Evolutionary conservation across 1,140 invertebrate genomes (phyloP), one percentile per base, ranked within the genome.

Genomic region (Drosophila tropicalis): DNA sequence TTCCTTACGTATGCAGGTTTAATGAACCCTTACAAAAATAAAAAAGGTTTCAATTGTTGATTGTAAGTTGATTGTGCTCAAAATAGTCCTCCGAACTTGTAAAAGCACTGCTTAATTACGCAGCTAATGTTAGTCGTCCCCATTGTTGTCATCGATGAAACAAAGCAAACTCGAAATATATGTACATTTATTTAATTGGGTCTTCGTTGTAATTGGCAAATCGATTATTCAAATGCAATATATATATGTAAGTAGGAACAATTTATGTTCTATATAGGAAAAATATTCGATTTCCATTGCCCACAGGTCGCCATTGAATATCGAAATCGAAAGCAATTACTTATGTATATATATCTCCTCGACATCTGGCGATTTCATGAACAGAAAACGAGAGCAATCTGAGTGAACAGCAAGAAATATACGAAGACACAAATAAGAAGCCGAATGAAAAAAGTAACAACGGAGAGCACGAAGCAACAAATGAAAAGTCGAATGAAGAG

Each of bases 81-180:
- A 25, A 25, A 0, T 25, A 25, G 22, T 25, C 22, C 22, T 25
- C 4, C 2, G 22, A 25, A 3, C 22, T 25, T 25, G 22, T 3
- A 25, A 25, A 25, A 25, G 57, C 58, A 68, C 70, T 72, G 62
- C 22, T 47, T 81, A 86, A 86, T 74, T 78, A 85, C 63, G 81
- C 66, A 70, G 70, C 73, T 77, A 78, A 85, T 84, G 67, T 39
- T 66, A 74, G 76, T 73, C 70, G 70, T 67, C 63, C 34, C 62
- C 56, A 54, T 58, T 62, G 60, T 62, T 64, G 55, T 25, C 44
- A 22, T 51, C 32, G 67, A 19, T 76, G 72, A 65, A 66, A 67
- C 60, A 73, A 69, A 69, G 81, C 29, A 73, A 75, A 51, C 62
- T 58, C 60, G 72, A 73, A 51, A 51, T 51, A 22, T 51, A 22